Conservation (phyloP, 2,888 invertebrate genomes). For the Morpho deidamia region DNA sequence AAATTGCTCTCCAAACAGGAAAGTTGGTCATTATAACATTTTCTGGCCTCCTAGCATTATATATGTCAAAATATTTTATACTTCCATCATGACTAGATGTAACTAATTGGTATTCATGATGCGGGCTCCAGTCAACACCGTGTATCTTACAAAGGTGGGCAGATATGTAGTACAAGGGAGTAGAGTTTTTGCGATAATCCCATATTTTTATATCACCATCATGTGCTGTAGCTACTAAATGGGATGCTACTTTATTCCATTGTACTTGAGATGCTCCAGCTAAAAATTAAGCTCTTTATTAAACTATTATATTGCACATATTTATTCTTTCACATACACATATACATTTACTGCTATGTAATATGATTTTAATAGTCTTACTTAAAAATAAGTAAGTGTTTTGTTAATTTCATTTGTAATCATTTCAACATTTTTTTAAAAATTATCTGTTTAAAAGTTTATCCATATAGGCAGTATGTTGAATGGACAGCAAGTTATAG, state of each 20-base stretch:
- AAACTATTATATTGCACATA: not conserved
- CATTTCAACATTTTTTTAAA: no score
- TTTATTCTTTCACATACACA: no score
- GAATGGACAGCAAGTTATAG: no score
- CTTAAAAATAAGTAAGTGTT: no score
- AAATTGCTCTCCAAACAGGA: constrained; percentile 95
- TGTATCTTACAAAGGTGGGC: constrained; percentile 94
- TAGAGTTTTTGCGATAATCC: constrained; percentile 93
- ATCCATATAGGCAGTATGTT: no score
- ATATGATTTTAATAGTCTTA: no score
- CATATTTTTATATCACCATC: constrained; percentile 97
- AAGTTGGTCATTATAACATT: constrained; percentile 90
- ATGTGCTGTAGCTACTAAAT: constrained; percentile 95
- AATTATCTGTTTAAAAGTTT: no score
- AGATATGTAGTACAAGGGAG: constrained; percentile 94
- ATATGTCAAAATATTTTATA: constrained; percentile 95
- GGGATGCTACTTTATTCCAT: constrained; percentile 91
- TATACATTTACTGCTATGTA: no score
- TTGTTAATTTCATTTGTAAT: no score
- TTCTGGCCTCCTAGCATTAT: constrained; percentile 90
- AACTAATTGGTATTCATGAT: constrained; percentile 89
- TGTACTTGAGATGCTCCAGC: constrained; percentile 96
- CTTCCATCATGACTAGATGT: constrained; percentile 97
- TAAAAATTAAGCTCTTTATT: constrained; percentile 37
- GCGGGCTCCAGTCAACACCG: constrained; percentile 96